A percentile compares a stretch with the other conserved stretches of the same genome.
Evolutionary conservation across 1,140 invertebrate species (phyloP).

Genomic region (Lithobius niger): DNA sequence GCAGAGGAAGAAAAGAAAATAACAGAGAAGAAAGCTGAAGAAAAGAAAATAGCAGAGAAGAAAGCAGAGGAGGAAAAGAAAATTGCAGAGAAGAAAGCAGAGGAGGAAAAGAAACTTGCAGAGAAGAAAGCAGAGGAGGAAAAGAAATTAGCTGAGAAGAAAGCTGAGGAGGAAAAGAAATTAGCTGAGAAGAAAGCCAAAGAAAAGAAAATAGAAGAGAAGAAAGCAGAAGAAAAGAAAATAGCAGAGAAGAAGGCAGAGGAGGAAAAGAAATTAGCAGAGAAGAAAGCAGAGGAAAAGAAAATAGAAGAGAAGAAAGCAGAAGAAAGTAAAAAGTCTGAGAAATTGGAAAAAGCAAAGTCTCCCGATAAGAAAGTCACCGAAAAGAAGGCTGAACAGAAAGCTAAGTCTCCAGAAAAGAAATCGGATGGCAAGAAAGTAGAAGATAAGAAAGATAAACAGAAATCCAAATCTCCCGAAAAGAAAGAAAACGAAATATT

Average conservation of each 20-base stretch:
- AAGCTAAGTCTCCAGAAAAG: slow-evolving; percentile 3
- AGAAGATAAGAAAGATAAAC: slow-evolving; percentile 13
- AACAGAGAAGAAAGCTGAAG: slow-evolving; percentile 24
- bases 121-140: slow-evolving; percentile 3
- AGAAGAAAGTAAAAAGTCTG: slow-evolving; percentile 8
- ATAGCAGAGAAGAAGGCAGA: background rate
- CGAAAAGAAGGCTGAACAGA: too few relatives aligned
- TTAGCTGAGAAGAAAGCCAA: slow-evolving; percentile 21
- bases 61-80: slow-evolving; percentile 24
- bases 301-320: slow-evolving; percentile 11
- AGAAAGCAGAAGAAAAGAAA: slow-evolving; percentile 14
- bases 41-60: slow-evolving; percentile 28
- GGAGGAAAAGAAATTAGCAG: background rate
- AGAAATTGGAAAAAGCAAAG: background rate
- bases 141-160: slow-evolving; percentile 3
- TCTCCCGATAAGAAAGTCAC: background rate
- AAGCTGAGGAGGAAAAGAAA: slow-evolving; percentile 5
- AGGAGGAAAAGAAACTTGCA: slow-evolving; percentile 7
- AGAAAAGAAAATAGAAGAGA: slow-evolving; percentile 21
- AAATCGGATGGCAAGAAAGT: slow-evolving; percentile 6
- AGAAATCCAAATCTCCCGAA: slow-evolving; percentile 11
- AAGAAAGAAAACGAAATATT: slow-evolving; percentile 13
- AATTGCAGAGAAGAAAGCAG: background rate
- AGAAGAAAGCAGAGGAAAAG: background rate
- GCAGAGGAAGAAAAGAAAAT: slow-evolving; percentile 21